Conservation (phyloP, 2,888 invertebrate genomes). For the Melieria omissa region DNA sequence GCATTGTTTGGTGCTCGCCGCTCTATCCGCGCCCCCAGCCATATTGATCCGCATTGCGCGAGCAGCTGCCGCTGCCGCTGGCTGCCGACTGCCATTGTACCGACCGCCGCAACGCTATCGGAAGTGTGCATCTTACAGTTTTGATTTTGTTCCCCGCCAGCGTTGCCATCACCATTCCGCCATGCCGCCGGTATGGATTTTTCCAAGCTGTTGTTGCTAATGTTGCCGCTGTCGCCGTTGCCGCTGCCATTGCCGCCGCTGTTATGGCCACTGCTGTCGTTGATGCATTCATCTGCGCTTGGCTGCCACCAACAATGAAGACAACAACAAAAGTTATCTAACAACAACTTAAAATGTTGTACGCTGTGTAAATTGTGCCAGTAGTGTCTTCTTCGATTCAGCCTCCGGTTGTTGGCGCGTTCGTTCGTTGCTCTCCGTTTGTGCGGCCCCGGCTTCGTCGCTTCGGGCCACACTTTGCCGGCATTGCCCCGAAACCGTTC, state of each 20-base stretch:
- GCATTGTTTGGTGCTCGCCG: conserved; percentile 1
- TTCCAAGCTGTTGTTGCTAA: neutral
- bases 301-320: conserved; percentile 17
- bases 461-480: too few relatives aligned
- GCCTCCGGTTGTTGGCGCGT: neutral
- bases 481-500: too few relatives aligned
- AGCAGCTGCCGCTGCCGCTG: neutral
- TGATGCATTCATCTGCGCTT: too few relatives aligned
- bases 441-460: too few relatives aligned
- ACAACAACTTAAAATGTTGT: conserved; percentile 21
- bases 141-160: neutral
- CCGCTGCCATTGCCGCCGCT: neutral
- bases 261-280: neutral
- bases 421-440: too few relatives aligned
- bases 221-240: neutral
- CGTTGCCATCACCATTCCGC: conserved; percentile 5
- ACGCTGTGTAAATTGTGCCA: conserved; percentile 32
- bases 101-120: conserved; percentile 41
- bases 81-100: conserved; percentile 11
- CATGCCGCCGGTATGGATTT: neutral
- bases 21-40: neutral
- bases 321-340: conserved; percentile 12
- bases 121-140: conserved; percentile 47
- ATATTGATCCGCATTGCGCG: neutral
- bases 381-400: conserved; percentile 16